Evolutionary conservation across 2,797 vertebrate genomes (phyloP).

Genomic region (Macropus fuliginosus): DNA sequence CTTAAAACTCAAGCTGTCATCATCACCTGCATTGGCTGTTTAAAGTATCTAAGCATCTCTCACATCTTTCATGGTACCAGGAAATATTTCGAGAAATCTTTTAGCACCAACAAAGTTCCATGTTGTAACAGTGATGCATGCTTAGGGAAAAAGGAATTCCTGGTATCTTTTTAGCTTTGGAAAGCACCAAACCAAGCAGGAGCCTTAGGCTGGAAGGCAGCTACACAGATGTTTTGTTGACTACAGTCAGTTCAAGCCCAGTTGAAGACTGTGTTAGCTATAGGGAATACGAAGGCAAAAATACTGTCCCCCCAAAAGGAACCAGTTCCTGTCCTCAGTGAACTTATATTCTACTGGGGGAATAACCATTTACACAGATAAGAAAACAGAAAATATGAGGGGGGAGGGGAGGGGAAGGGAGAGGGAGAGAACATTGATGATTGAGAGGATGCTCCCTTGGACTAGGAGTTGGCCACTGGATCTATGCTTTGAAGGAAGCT

Average conservation of each 20-base stretch:
- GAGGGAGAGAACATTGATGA: too few species aligned
- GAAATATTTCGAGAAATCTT: background rate
- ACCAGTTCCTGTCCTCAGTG: background rate
- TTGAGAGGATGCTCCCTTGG: background rate
- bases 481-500: too few species aligned
- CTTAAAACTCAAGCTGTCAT: background rate
- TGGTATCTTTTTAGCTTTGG: background rate
- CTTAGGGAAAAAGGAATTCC: background rate
- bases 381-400: background rate
- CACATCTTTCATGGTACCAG: background rate
- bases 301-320: background rate
- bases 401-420: too few species aligned
- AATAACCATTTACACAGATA: background rate
- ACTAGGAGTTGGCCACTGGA: background rate
- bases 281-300: too few species aligned
- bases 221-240: background rate
- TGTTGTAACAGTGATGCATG: accelerated
- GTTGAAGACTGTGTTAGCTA: too few species aligned
- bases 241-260: too few species aligned
- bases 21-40: background rate
- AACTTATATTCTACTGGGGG: background rate
- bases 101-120: background rate
- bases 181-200: background rate
- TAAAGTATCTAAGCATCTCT: background rate
- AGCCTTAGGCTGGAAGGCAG: background rate